Evolutionary conservation across 2,797 vertebrate species (phyloP).

Genomic region (Okamejei kenojei): DNA sequence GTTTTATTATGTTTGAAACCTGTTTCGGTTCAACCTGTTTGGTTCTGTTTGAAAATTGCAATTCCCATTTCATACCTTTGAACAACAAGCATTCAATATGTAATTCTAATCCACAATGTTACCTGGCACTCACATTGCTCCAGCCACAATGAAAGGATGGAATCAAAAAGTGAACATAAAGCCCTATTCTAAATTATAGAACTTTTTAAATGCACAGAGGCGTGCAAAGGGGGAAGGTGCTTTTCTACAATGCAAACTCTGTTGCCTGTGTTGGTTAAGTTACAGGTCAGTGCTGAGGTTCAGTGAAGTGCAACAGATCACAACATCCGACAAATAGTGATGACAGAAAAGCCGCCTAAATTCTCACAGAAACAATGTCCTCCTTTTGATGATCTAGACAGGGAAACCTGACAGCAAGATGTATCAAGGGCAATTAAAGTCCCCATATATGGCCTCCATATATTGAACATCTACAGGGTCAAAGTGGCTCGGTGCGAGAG

Average conservation of each 20-base stretch:
- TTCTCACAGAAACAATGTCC: background rate
- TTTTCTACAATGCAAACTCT: background rate
- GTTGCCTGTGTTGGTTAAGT: background rate
- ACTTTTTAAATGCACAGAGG: background rate
- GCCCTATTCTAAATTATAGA: background rate
- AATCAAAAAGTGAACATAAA: background rate
- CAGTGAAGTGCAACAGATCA: background rate
- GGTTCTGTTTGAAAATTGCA: background rate
- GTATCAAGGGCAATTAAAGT: background rate
- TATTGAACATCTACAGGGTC: too few relatives aligned
- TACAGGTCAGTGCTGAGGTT: background rate
- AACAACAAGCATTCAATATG: background rate
- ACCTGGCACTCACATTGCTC: background rate
- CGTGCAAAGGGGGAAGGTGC: background rate
- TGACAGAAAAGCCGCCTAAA: background rate
- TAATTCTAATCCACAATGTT: background rate
- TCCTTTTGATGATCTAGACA: background rate
- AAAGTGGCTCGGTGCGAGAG: too few relatives aligned
- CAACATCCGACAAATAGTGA: background rate
- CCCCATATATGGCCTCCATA: too few relatives aligned
- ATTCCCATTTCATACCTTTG: background rate
- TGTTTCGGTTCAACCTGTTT: background rate
- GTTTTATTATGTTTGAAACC: background rate
- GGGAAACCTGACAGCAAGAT: background rate
- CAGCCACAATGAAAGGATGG: background rate